These are phyloP conservation scores for Tragelaphus buxtoni DNA, from an alignment of 2,113 vertebrate species.

Conservation along the genomic window DNA sequence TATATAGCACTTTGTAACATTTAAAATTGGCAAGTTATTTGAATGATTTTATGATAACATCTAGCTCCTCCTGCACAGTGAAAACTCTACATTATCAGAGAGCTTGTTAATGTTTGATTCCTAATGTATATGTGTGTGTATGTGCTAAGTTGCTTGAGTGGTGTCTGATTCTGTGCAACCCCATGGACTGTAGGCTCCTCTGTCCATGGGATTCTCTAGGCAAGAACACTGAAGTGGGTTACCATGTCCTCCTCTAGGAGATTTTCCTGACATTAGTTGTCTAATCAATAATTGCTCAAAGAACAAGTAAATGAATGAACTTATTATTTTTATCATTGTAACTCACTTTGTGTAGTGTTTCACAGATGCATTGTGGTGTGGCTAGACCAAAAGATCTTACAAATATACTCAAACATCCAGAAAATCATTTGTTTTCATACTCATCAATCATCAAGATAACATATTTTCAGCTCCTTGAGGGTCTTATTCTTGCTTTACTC, in stretches of 20 bases:
- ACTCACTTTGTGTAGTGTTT: background rate
- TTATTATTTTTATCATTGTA: background rate
- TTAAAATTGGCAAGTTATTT: background rate
- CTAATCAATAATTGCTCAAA: background rate
- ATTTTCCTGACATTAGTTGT: background rate
- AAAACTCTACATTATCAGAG: background rate
- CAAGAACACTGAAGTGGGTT: background rate
- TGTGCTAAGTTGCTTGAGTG: background rate
- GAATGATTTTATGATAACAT: background rate
- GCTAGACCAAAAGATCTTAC: background rate
- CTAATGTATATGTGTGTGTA: background rate
- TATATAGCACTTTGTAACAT: background rate
- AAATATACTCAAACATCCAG: background rate
- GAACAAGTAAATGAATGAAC: background rate
- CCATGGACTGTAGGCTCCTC: background rate
- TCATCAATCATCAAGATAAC: background rate
- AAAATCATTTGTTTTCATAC: background rate
- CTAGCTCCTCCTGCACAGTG: background rate
- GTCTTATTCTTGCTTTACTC: background rate
- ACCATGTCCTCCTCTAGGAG: background rate
- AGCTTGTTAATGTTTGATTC: background rate
- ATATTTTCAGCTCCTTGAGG: background rate
- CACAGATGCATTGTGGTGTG: background rate
- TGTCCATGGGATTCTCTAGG: background rate
- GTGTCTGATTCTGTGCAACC: fast-evolving